Evolutionary conservation across 2,888 invertebrate genomes (phyloP), one percentile per base, ranked within the genome.

Genomic region (Andrena haemorrhoa): DNA sequence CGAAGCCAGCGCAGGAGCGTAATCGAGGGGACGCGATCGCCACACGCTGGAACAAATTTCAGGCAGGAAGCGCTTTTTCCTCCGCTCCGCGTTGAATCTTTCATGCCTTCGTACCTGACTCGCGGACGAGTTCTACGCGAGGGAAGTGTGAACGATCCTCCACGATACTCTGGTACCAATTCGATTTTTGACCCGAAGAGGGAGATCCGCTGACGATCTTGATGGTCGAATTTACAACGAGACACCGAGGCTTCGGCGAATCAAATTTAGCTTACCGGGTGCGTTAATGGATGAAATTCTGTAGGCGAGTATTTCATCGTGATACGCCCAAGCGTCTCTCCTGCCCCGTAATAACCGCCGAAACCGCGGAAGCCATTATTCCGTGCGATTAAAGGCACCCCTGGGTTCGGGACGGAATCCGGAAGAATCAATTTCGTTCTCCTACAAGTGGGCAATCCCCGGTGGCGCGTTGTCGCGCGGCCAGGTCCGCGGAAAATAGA

Each of bases 1-100:
- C 26, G 0, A 20, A 41, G 8, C 20, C 2, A n/a, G n/a, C 29
- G 33, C 60, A 58, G 75, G 58, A 63, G 69, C 72, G 79, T 79
- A 83, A 83, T 82, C 80, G 86, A 82, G 65, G 72, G 70, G 72
- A 78, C 72, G 10, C 26, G 79, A 86, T 77, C 77, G 69, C 56
- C 23, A 23, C 65, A 10, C 53, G 63, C 23, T 61, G 49, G 53
- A 82, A 74, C 64, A 77, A 77, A 82, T 82, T 78, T 61, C 51
- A 8, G 51, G n/a, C 10, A 5, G 65, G 33, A 35, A 82, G 74
- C 51, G 41, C 23, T 51, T 60, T 63, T 51, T 16, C 31, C 49
- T 73, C 53, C 65, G 53, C 51, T 73, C 49, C 35, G 1, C 49
- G 49, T 69, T 87, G 88, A 88, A 88, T 88, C 84, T 87, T 88